Evolutionary conservation across 2,113 vertebrate species (phyloP), one percentile per base, ranked within the genome.

Genomic region (Pseudopodoces humilis): DNA sequence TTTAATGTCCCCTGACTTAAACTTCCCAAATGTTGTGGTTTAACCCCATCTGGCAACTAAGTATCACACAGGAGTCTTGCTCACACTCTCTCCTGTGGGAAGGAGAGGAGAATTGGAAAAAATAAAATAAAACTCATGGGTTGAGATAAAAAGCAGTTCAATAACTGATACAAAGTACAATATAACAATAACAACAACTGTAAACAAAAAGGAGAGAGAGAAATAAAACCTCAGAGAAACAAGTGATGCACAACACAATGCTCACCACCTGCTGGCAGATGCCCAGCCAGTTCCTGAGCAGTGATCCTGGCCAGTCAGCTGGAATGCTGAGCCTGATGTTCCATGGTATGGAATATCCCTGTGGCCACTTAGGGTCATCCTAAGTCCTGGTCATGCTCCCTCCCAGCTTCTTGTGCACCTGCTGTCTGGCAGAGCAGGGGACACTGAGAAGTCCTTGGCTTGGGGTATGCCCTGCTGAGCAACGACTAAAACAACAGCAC

Each of bases 1-100:
- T 64, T 71, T 49, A 63, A 20, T 1, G 2, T 49, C 27, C 13
- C 1, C 1, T 92, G n/a, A n/a, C 5, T 76, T 76, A 37, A 0
- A 1, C 22, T 68, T 89, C 60, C 33, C 10, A 55, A 35, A 10
- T 43, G 47, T 47, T 60, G 41, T 41, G 78, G 21, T 69, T 89
- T 69, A 62, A 69, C 24, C 35, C 21, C 27, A 41, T 53, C 21
- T 62, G 63, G n/a, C 55, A 83, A 7, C 30, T 58, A 56, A 65
- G 39, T 74, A 25, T 46, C 62, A 39, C 23, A 10, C 8, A 7
- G 22, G n/a, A 53, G 39, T 22, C 9, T 39, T 60, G 37, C 13
- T 53, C 2, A 1, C 12, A 58, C 55, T 52, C 15, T 27, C n/a
- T 46, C 9, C n/a, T 18, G 9, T 75, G 30, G 17, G 30, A 41